A percentile compares a stretch with the other conserved stretches of the same genome.
Evolutionary conservation across 2,888 invertebrate species (phyloP).

Genomic region (Thereva unica): DNA sequence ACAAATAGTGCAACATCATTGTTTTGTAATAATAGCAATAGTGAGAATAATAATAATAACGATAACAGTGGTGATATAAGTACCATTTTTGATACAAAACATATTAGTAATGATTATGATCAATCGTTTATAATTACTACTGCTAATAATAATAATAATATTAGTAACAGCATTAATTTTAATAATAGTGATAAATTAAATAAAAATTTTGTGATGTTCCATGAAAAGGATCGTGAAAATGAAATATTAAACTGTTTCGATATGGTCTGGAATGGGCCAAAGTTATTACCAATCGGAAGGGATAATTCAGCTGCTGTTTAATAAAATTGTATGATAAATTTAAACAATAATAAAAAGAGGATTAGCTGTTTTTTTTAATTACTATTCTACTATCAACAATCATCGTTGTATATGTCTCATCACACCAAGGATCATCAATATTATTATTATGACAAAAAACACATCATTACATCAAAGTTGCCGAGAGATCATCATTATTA

Average conservation of each 20-base stretch:
- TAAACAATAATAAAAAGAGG: too few relatives aligned
- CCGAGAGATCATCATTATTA: too few relatives aligned
- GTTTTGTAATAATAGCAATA: slow-evolving; percentile 5
- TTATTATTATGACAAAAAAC: too few relatives aligned
- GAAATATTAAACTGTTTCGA: slow-evolving; percentile 60
- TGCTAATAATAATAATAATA: slow-evolving; percentile 15
- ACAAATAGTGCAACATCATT: slow-evolving; percentile 21
- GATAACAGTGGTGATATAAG: neutral
- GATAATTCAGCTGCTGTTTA: slow-evolving; percentile 35
- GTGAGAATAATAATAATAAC: slow-evolving; percentile 6
- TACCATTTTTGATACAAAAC: neutral
- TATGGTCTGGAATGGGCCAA: slow-evolving; percentile 46
- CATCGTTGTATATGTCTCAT: too few relatives aligned
- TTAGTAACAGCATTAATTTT: neutral
- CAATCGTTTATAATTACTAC: too few relatives aligned
- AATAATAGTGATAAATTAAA: slow-evolving; percentile 1
- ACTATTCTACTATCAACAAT: too few relatives aligned
- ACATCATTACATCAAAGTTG: too few relatives aligned
- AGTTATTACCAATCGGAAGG: slow-evolving; percentile 22
- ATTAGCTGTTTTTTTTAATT: too few relatives aligned
- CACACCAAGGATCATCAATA: too few relatives aligned
- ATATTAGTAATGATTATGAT: too few relatives aligned
- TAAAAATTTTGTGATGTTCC: slow-evolving; percentile 48
- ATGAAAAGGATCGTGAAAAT: slow-evolving; percentile 49
- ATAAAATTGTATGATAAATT: neutral